phyloP scores from a whole-genome alignment of 2,888 invertebrate genomes.

The Nomada lathburiana region DNA sequence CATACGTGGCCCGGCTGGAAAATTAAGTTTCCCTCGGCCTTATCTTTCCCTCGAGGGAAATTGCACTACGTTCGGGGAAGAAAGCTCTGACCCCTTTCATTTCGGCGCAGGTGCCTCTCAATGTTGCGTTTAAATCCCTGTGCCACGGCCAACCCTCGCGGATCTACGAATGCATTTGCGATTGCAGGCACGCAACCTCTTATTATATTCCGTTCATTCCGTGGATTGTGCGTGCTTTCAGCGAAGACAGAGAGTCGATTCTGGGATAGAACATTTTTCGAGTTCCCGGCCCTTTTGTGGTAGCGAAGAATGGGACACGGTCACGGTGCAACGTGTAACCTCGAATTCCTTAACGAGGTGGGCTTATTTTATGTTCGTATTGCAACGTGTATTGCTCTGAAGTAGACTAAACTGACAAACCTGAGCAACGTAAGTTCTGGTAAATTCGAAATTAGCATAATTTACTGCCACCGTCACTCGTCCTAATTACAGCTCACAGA shows the following conservation, averaged over 20 bases:
- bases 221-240: neutral
- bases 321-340: no score
- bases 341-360: neutral
- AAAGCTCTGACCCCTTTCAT: conserved; percentile 40
- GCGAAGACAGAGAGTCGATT: neutral
- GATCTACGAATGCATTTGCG: conserved; percentile 2
- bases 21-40: conserved; percentile 41
- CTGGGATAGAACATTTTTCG: neutral
- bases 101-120: conserved; percentile 28
- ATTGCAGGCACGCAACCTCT: conserved; percentile 1
- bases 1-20: conserved; percentile 21
- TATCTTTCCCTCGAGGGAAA: conserved; percentile 59
- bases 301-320: neutral
- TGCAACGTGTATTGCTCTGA: no score
- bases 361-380: neutral
- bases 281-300: no score
- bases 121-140: conserved; percentile 17
- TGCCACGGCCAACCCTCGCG: neutral
- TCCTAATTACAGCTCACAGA: no score
- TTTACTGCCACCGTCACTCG: no score
- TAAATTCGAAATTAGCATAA: no score
- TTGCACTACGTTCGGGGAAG: conserved; percentile 38
- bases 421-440: no score
- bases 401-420: no score
- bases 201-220: neutral